A percentile compares a stretch with the other conserved stretches of the same genome.
Conservation (phyloP, 2,797 vertebrate genomes). For the Hydrophis major region DNA sequence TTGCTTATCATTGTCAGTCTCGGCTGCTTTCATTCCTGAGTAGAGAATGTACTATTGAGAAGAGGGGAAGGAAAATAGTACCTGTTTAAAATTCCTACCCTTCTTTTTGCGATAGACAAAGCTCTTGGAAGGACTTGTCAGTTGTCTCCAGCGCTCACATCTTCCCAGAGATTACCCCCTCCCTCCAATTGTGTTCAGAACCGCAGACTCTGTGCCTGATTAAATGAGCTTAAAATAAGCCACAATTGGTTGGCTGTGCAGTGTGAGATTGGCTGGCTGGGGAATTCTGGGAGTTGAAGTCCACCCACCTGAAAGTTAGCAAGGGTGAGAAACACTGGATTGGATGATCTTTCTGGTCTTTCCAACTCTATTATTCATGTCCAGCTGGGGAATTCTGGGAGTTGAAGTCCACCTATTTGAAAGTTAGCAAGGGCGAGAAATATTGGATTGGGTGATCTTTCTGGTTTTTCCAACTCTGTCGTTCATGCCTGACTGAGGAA, state of each 20-base stretch:
- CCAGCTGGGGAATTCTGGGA: no score
- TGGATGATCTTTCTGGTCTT: no score
- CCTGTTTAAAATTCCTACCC: not conserved
- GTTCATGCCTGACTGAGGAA: no score
- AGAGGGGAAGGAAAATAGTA: not conserved
- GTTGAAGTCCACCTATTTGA: no score
- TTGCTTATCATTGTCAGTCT: conserved; percentile 34
- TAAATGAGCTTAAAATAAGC: not conserved
- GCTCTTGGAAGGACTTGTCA: not conserved
- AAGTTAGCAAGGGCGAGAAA: no score
- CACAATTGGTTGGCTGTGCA: not conserved
- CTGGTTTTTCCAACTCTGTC: no score
- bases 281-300: no score
- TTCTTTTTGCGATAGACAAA: not conserved
- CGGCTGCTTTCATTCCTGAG: not conserved
- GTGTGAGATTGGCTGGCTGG: not conserved
- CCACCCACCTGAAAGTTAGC: no score
- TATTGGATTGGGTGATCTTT: no score
- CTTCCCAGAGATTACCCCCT: not conserved
- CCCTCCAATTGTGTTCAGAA: not conserved
- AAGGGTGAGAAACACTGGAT: no score
- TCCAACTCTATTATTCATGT: no score
- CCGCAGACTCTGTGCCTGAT: not conserved
- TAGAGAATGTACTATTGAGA: not conserved
- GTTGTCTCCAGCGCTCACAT: not conserved